These are phyloP conservation scores for Metacarcinus magister DNA, from an alignment of 2,888 invertebrate species.

Conservation along the genomic window DNA sequence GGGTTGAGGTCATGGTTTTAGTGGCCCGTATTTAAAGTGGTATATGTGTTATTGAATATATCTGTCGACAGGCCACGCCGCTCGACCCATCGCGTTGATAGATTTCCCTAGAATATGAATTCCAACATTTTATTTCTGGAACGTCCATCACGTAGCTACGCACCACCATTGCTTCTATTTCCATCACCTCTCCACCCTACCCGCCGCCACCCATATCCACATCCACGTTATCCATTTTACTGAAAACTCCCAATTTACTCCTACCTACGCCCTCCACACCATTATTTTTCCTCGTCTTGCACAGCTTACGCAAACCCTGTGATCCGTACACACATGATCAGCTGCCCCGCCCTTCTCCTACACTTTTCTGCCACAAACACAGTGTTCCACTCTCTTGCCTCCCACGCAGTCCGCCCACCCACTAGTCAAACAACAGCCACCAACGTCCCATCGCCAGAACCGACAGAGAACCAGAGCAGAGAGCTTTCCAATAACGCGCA, in stretches of 20 bases:
- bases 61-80: background rate
- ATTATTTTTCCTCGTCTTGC: background rate
- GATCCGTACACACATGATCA: background rate
- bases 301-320: background rate
- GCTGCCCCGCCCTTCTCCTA: background rate
- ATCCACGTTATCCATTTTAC: background rate
- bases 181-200: background rate
- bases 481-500: conserved; percentile 43
- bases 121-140: background rate
- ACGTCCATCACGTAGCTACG: background rate
- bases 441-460: background rate
- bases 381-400: background rate
- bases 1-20: background rate
- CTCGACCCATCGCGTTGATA: background rate
- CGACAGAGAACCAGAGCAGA: background rate
- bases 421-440: background rate
- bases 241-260: background rate
- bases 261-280: background rate
- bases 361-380: background rate
- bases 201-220: background rate
- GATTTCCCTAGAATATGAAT: background rate
- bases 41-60: conserved; percentile 21
- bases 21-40: background rate
- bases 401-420: background rate
- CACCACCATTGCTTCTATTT: background rate